These are phyloP conservation scores for Maniola jurtina DNA, from an alignment of 1,140 invertebrate species.

Conservation along the genomic window DNA sequence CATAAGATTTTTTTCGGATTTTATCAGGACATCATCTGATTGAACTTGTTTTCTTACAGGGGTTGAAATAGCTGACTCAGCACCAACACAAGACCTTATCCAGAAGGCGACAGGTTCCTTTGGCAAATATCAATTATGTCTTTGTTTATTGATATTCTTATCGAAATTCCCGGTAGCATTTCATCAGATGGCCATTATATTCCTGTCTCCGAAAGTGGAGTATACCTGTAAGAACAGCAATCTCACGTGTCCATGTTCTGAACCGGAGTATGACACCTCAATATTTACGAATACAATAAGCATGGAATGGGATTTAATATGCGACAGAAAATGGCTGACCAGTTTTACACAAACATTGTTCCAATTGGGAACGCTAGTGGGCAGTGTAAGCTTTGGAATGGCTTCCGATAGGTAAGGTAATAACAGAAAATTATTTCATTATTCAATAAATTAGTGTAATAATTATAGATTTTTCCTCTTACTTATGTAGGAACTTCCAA, in stretches of 20 bases:
- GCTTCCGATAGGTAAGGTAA: conserved; percentile 68
- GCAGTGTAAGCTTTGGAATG: conserved; percentile 73
- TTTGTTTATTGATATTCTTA: conserved; percentile 82
- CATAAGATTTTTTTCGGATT: too few relatives aligned
- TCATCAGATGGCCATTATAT: conserved; percentile 84
- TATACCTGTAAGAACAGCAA: conserved; percentile 66
- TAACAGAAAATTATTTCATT: background rate
- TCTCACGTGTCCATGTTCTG: conserved; percentile 73
- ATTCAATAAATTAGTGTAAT: background rate
- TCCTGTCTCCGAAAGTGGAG: conserved; percentile 80
- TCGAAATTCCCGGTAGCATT: conserved; percentile 86
- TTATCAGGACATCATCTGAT: background rate
- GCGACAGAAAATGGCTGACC: conserved; percentile 80
- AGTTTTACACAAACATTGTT: conserved; percentile 83
- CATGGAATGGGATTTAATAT: conserved; percentile 87
- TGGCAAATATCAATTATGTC: conserved; percentile 83
- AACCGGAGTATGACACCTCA: conserved; percentile 81
- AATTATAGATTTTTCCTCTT: too few relatives aligned
- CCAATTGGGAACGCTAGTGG: conserved; percentile 69
- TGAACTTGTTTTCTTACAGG: conserved; percentile 37
- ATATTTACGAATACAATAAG: conserved; percentile 85
- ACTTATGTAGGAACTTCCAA: too few relatives aligned
- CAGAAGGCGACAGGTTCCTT: conserved; percentile 82
- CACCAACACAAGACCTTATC: conserved; percentile 62
- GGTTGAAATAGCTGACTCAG: conserved; percentile 16